phyloP scores from a whole-genome alignment of 64 coral and sea anemone species.

The Hydrozoanthus tunicans region DNA sequence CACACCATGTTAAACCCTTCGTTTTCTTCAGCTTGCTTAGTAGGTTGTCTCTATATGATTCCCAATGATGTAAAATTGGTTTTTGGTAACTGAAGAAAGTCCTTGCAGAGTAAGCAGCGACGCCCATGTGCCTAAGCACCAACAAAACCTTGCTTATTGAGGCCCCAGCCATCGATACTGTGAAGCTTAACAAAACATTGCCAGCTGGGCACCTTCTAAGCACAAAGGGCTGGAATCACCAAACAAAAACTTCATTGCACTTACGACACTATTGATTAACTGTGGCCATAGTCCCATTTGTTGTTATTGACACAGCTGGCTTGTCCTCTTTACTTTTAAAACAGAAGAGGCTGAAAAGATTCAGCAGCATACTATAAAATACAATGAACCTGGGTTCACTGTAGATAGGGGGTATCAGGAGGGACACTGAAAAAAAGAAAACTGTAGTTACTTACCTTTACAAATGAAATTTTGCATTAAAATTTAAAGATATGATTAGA shows the following conservation, averaged over 20 bases:
- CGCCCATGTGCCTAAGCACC: slow-evolving; percentile 23
- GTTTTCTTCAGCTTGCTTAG: neutral
- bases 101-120: slow-evolving; percentile 15
- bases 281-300: slow-evolving; percentile 17
- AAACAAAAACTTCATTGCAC: slow-evolving; percentile 22
- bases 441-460: too few species aligned
- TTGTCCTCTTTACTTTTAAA: slow-evolving; percentile 9
- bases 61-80: slow-evolving; percentile 26
- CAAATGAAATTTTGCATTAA: too few species aligned
- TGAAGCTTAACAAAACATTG: slow-evolving; percentile 46
- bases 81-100: slow-evolving; percentile 6
- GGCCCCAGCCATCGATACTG: slow-evolving; percentile 48
- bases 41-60: slow-evolving; percentile 18
- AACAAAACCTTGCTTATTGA: slow-evolving; percentile 10
- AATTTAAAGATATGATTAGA: too few species aligned
- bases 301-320: slow-evolving; percentile 13
- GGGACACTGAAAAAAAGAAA: too few species aligned
- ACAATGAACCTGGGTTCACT: slow-evolving; percentile 37
- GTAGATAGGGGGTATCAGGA: too few species aligned
- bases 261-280: slow-evolving; percentile 21
- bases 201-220: slow-evolving; percentile 36
- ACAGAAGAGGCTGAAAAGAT: slow-evolving; percentile 8
- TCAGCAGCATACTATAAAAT: slow-evolving; percentile 14
- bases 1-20: slow-evolving; percentile 25
- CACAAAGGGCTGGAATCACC: slow-evolving; percentile 11